A percentile compares a stretch with the other conserved stretches of the same genome.
Conservation (phyloP, 2,113 vertebrate species). For the Crotalus tigris region DNA sequence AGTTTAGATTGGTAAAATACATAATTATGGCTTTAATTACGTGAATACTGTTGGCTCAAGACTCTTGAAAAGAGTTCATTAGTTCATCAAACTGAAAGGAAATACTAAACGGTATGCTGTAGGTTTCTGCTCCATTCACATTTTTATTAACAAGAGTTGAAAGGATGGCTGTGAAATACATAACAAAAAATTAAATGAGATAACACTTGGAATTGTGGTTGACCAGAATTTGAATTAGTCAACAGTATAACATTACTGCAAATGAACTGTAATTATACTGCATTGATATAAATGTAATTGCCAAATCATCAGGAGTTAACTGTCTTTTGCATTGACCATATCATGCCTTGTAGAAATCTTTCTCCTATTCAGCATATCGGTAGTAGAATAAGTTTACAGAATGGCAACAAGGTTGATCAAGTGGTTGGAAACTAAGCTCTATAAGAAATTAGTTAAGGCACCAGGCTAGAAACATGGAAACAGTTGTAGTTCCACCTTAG, state of each 20-base stretch:
- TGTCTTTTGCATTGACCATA: not conserved
- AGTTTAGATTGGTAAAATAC: not conserved
- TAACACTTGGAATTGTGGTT: not conserved
- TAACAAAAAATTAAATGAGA: not conserved
- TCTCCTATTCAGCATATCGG: not conserved
- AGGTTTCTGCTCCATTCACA: not conserved
- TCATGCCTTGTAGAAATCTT: not conserved
- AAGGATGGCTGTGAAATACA: not conserved
- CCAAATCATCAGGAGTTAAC: not conserved
- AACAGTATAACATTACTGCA: not conserved
- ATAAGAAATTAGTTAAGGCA: not conserved
- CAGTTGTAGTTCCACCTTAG: not conserved
- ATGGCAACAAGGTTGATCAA: not conserved
- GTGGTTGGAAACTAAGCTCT: not conserved
- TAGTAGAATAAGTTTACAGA: not conserved
- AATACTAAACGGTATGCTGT: not conserved
- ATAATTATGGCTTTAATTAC: not conserved
- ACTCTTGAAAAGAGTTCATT: not conserved
- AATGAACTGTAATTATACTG: not conserved
- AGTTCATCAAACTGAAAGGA: not conserved
- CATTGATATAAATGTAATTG: not conserved
- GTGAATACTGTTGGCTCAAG: not conserved
- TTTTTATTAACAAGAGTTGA: not conserved
- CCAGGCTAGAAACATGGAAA: not conserved
- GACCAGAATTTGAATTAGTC: not conserved